Base-by-base conservation (phyloP, 1,140 invertebrate genomes). In the Thereuonema tuberculata region DNA sequence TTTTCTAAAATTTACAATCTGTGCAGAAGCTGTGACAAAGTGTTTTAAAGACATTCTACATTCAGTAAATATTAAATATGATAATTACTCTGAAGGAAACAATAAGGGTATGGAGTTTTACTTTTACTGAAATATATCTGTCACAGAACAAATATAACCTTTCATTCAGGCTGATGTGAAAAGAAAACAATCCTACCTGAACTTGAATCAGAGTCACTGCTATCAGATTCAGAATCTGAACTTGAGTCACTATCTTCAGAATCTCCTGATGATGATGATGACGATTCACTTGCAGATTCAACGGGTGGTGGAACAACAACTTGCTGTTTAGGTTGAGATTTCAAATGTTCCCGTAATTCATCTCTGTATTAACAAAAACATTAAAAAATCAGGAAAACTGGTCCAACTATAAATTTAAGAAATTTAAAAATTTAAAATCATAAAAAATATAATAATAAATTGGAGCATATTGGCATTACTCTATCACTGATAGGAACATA, bases 261-360 rank as follows among this genome's bases (percentile, higher is more conserved):
- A 50, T 50, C 48, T n/a, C n/a, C n/a, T 50, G 48, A 50, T 24
- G 48, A 50, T 21, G 5, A 5, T 5, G 48, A 50, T 20, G 5
- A 5, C 21, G 48, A 5, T 21, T 21, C 48, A 9, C 3, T 5
- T 29, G 53, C 24, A 5, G 24, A 26, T 9, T 14, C 3, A 17
- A 26, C 53, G 5, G 26, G 3, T 23, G 53, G 27, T 26, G 53
- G 53, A 14, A 25, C 14, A 5, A 50, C 5, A 20, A 24, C 5
- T 50, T 5, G 5, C 9, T 9, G 48, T 23, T 89, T 91, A 1
- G 87, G 84, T 66, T 84, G 80, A 67, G 80, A 81, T 71, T 93
- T 94, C 37, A 96, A 75, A 77, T 94, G 90, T 68, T 93, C 89
- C 59, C 93, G 74, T 17, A 97, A 74, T 68, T 93, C 91, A 78